Conservation (phyloP, 1,140 invertebrate genomes). For the Limonius californicus region DNA sequence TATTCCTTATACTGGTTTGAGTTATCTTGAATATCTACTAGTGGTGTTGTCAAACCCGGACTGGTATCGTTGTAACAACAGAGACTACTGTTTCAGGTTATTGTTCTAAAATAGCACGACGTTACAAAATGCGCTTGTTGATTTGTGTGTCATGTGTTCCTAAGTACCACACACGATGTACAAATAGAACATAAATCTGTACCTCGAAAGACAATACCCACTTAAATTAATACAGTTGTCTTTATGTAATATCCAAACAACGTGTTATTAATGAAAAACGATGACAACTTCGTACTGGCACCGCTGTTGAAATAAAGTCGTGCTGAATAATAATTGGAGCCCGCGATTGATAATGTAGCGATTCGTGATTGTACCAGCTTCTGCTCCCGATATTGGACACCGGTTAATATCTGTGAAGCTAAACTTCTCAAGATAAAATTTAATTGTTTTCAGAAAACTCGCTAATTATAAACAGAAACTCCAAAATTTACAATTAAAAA, state of each 20-base stretch:
- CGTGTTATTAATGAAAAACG: conserved; percentile 14
- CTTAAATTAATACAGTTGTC: conserved; percentile 15
- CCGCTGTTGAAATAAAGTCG: conserved; percentile 13
- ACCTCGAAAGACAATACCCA: conserved; percentile 13
- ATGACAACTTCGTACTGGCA: conserved; percentile 5
- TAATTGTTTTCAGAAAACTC: too few species aligned
- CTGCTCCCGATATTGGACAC: too few species aligned
- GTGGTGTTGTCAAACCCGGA: background rate
- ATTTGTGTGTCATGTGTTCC: conserved; percentile 13
- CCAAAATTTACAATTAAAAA: too few species aligned
- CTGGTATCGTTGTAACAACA: conserved; percentile 3
- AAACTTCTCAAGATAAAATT: too few species aligned
- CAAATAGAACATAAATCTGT: conserved; percentile 15
- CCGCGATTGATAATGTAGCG: background rate
- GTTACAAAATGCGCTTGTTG: conserved; percentile 5
- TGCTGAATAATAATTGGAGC: conserved; percentile 13
- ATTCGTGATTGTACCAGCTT: background rate
- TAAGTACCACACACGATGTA: conserved; percentile 14
- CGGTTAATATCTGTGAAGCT: too few species aligned
- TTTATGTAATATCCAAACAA: conserved; percentile 9
- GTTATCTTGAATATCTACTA: background rate
- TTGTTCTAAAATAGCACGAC: conserved; percentile 12
- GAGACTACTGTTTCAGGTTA: conserved; percentile 11
- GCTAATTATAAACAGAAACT: too few species aligned
- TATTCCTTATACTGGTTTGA: background rate